These are phyloP conservation scores for Rhea pennata DNA, from an alignment of 2,113 vertebrate species.

Conservation along the genomic window DNA sequence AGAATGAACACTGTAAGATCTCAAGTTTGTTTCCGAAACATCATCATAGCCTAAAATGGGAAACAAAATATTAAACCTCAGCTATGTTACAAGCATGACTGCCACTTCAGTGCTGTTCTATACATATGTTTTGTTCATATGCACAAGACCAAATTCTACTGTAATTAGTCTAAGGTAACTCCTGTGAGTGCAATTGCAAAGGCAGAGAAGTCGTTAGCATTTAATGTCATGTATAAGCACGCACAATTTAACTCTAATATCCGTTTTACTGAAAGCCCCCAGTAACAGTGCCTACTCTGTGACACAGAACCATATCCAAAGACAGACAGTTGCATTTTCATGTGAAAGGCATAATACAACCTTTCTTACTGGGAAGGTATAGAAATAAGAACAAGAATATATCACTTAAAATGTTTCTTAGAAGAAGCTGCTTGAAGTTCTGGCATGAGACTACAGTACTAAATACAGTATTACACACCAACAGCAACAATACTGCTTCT, in stretches of 20 bases:
- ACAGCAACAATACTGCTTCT: conserved; percentile 56
- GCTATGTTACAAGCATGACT: not conserved
- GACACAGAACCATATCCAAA: not conserved
- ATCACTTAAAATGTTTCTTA: not conserved
- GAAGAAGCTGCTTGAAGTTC: not conserved
- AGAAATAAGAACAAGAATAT: not conserved
- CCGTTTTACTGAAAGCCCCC: not conserved
- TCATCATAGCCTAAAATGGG: conserved; percentile 86
- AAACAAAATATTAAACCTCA: conserved; percentile 17
- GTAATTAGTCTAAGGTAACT: not conserved
- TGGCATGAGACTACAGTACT: not conserved
- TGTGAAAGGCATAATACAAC: not conserved
- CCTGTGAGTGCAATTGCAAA: not conserved
- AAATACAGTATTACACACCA: conserved; percentile 2
- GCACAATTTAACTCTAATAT: not conserved
- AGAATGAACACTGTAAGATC: conserved; percentile 78
- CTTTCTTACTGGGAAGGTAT: conserved; percentile 11
- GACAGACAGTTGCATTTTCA: not conserved
- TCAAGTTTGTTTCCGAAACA: conserved; percentile 84
- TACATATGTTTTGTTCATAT: not conserved
- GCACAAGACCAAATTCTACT: not conserved
- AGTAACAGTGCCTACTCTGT: not conserved
- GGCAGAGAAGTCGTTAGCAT: not conserved
- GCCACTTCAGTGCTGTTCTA: not conserved
- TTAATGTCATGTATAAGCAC: not conserved